Percentiles rank a stretch among this genome's conserved stretches.
These are phyloP conservation scores for Anoplophora glabripennis DNA, from an alignment of 1,140 invertebrate species.

Conservation along the genomic window DNA sequence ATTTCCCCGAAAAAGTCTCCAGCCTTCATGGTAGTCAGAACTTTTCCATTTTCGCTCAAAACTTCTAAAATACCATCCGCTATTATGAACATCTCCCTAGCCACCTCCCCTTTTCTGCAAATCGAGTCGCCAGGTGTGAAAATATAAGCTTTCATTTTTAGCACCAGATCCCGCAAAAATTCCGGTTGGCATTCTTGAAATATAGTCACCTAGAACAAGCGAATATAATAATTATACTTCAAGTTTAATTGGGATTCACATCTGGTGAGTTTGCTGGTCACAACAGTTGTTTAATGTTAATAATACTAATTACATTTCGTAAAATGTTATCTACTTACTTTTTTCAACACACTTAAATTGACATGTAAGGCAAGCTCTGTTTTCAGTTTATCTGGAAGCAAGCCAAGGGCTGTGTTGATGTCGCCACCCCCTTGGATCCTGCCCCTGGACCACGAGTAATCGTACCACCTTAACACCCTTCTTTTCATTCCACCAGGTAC, in stretches of 20 bases:
- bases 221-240: background rate
- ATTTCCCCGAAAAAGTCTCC: constrained; percentile 98
- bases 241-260: background rate
- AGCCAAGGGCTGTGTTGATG: constrained; percentile 89
- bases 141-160: constrained; percentile 98
- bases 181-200: constrained; percentile 97
- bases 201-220: constrained; percentile 63
- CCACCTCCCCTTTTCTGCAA: constrained; percentile 80
- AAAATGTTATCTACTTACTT: constrained; percentile 61
- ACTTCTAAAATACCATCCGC: constrained; percentile 96
- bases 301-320: background rate
- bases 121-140: constrained; percentile 96
- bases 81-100: constrained; percentile 97
- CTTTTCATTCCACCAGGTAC: constrained; percentile 93
- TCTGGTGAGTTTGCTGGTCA: background rate
- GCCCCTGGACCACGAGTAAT: constrained; percentile 96
- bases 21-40: constrained; percentile 93
- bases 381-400: constrained; percentile 94
- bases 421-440: constrained; percentile 92
- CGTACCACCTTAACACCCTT: constrained; percentile 92
- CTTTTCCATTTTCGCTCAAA: constrained; percentile 87
- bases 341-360: constrained; percentile 91
- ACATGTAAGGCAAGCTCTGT: constrained; percentile 95
- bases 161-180: constrained; percentile 92
- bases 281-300: background rate